These are phyloP conservation scores for Leptopilina syphax DNA, from an alignment of 2,888 invertebrate species.

Conservation along the genomic window DNA sequence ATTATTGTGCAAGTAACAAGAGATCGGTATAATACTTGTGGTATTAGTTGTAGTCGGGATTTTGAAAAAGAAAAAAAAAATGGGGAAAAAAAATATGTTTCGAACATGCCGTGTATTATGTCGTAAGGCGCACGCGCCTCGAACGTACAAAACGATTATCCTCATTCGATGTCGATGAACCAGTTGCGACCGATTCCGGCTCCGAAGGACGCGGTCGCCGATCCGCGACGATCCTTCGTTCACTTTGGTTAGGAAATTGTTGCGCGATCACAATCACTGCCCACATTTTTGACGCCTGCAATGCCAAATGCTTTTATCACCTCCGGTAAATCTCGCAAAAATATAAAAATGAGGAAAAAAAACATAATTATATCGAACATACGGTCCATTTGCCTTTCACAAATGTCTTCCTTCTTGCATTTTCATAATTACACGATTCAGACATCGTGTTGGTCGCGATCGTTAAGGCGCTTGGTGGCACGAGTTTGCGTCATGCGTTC, in stretches of 20 bases:
- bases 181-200: constrained; percentile 69
- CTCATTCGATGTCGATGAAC: constrained; percentile 74
- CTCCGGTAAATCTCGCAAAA: background rate
- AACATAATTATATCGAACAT: background rate
- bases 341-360: constrained; percentile 28
- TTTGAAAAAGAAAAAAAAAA: constrained; percentile 35
- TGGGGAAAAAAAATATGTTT: constrained; percentile 31
- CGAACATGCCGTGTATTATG: constrained; percentile 44
- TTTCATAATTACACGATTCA: too few relatives aligned
- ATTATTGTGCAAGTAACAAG: constrained; percentile 22
- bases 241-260: constrained; percentile 56
- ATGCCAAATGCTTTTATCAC: constrained; percentile 24
- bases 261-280: constrained; percentile 55
- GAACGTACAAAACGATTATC: constrained; percentile 65
- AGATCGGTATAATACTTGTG: constrained; percentile 8
- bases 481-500: too few relatives aligned
- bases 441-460: too few relatives aligned
- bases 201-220: constrained; percentile 71
- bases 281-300: constrained; percentile 44
- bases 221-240: constrained; percentile 67
- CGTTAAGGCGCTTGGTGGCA: too few relatives aligned
- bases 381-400: background rate
- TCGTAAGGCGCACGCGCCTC: constrained; percentile 49
- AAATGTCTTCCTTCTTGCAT: background rate
- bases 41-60: constrained; percentile 14